Evolutionary conservation across 2,888 invertebrate genomes (phyloP).

Genomic region (Pycnomerus fuliginosus): DNA sequence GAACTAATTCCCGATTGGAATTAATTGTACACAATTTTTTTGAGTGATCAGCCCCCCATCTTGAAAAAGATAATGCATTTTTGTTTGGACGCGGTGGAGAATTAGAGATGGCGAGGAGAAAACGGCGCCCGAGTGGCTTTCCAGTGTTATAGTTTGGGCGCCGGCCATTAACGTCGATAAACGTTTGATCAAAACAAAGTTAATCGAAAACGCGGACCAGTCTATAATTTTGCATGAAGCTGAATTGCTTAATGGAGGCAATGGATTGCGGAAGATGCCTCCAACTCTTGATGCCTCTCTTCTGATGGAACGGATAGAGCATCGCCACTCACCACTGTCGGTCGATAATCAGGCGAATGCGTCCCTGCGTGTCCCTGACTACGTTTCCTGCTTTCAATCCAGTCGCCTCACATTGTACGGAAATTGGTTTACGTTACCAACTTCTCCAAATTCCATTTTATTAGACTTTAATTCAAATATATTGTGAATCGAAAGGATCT

Average conservation of each 20-base stretch:
- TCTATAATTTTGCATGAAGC: slow-evolving; percentile 12
- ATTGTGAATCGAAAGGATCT: slow-evolving; percentile 14
- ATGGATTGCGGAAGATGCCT: slow-evolving; percentile 13
- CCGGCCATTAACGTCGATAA: slow-evolving; percentile 9
- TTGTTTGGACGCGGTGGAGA: too few relatives aligned
- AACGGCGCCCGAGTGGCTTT: too few relatives aligned
- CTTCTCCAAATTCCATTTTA: slow-evolving; percentile 33
- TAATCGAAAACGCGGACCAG: slow-evolving; percentile 6
- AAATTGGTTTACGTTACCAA: slow-evolving; percentile 37
- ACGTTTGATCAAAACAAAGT: slow-evolving; percentile 9
- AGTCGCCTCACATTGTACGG: slow-evolving; percentile 34
- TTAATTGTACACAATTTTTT: too few relatives aligned
- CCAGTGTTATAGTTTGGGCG: slow-evolving; percentile 1
- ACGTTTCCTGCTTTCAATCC: slow-evolving; percentile 33
- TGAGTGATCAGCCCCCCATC: too few relatives aligned
- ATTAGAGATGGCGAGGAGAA: too few relatives aligned
- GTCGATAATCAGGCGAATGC: slow-evolving; percentile 28
- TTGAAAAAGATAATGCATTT: too few relatives aligned
- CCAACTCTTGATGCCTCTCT: slow-evolving; percentile 22
- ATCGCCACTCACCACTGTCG: slow-evolving; percentile 24
- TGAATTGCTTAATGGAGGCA: slow-evolving; percentile 17
- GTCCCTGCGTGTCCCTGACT: slow-evolving; percentile 25
- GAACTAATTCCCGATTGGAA: too few relatives aligned
- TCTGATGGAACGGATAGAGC: slow-evolving; percentile 24
- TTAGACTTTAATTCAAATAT: slow-evolving; percentile 31